Evolutionary conservation across 2,113 vertebrate genomes (phyloP).

Genomic region (Nyctereutes procyonoides): DNA sequence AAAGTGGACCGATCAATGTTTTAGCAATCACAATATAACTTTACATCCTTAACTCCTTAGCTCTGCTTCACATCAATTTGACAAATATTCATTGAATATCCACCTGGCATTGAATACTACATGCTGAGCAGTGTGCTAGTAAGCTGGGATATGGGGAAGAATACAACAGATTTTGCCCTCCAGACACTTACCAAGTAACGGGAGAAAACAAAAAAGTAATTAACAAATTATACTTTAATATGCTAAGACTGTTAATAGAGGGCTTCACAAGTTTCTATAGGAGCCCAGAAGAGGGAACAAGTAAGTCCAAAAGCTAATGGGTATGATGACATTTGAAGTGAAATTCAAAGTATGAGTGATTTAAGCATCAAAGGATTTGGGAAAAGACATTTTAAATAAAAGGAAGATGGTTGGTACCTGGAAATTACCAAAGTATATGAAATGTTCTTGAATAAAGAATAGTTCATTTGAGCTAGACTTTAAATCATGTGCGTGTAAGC

Average conservation of each 20-base stretch:
- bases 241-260: neutral
- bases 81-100: neutral
- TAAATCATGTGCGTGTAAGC: neutral
- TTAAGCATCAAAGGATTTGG: neutral
- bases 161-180: constrained; percentile 13
- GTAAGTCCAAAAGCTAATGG: neutral
- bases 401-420: neutral
- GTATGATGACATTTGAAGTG: neutral
- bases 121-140: neutral
- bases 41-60: neutral
- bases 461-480: neutral
- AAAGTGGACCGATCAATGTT: neutral
- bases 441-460: neutral
- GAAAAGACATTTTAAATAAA: constrained; percentile 25
- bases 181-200: neutral
- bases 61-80: neutral
- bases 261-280: neutral
- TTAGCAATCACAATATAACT: neutral
- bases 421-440: neutral
- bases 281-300: neutral
- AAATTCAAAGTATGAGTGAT: neutral
- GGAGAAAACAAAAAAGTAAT: neutral
- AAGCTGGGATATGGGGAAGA: neutral
- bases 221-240: constrained; percentile 27
- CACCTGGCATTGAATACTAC: neutral